These are phyloP conservation scores for Poliocrania exsul DNA, from an alignment of 2,797 vertebrate species.

Conservation along the genomic window DNA sequence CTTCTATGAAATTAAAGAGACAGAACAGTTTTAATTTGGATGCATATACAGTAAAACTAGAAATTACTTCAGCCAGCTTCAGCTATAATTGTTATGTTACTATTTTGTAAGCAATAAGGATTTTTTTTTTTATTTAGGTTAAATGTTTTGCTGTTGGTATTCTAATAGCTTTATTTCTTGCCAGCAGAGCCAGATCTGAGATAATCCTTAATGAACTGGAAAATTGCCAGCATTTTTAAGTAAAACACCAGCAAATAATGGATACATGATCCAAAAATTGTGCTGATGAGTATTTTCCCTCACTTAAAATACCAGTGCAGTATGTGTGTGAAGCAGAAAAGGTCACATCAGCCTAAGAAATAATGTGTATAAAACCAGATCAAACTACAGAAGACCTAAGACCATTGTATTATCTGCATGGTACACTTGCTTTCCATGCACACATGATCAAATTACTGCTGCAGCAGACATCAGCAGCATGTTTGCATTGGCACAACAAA, in stretches of 20 bases:
- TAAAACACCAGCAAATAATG: constrained; percentile 18
- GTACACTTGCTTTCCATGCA: not conserved
- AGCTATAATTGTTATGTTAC: not conserved
- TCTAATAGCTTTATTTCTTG: constrained; percentile 16
- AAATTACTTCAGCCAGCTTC: not conserved
- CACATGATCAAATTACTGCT: not conserved
- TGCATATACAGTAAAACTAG: not conserved
- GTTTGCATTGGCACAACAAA: not conserved
- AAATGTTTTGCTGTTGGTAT: constrained; percentile 44
- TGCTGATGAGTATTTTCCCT: not conserved
- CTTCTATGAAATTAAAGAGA: not conserved
- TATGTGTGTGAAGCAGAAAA: not conserved
- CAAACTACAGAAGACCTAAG: not conserved
- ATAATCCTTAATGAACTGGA: constrained; percentile 48
- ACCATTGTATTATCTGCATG: not conserved
- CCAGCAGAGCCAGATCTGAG: constrained; percentile 7
- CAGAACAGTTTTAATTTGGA: not conserved
- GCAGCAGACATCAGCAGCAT: not conserved
- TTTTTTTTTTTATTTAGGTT: not conserved
- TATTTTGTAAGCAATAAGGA: not conserved
- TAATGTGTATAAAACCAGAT: not conserved
- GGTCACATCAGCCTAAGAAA: not conserved
- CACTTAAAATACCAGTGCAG: not conserved
- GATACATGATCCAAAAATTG: not conserved
- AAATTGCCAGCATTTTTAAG: constrained; percentile 41